Percentiles rank a stretch among this genome's conserved stretches.
phyloP scores from a whole-genome alignment of 1,140 invertebrate genomes.

The Bombus waltoni region DNA sequence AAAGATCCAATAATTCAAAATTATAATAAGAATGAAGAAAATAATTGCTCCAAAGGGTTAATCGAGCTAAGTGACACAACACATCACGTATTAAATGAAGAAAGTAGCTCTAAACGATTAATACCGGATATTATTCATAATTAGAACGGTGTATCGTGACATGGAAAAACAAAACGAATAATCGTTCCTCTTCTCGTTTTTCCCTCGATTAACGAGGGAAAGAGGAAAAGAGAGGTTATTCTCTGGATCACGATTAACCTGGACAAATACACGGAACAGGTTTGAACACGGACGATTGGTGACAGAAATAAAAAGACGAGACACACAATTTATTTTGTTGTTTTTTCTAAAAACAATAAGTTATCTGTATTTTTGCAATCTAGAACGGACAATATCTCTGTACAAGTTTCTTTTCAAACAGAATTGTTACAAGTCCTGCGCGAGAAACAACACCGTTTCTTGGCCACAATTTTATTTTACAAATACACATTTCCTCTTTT shows the following conservation, averaged over 20 bases:
- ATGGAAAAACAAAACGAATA: neutral
- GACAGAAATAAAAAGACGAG: constrained; percentile 73
- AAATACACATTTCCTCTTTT: neutral
- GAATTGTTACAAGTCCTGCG: constrained; percentile 34
- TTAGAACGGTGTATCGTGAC: neutral
- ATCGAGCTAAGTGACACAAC: constrained; percentile 76
- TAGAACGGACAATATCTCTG: constrained; percentile 77
- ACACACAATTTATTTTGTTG: constrained; percentile 62
- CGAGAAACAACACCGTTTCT: constrained; percentile 31
- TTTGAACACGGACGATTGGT: constrained; percentile 53
- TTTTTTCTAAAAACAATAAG: constrained; percentile 77
- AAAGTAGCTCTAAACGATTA: constrained; percentile 14
- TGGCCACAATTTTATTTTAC: neutral
- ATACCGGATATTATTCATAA: neutral
- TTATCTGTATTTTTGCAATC: constrained; percentile 80
- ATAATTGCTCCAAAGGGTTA: constrained; percentile 60
- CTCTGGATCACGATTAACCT: constrained; percentile 64
- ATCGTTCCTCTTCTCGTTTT: neutral
- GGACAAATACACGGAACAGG: constrained; percentile 66
- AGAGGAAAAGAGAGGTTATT: constrained; percentile 53
- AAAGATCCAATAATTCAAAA: neutral
- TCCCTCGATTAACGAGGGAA: constrained; percentile 3
- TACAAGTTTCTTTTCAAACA: constrained; percentile 72
- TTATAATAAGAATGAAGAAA: neutral
- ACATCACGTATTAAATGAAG: constrained; percentile 73